Evolutionary conservation across 2,113 vertebrate species (phyloP).

Genomic region (Brachypteracias leptosomus): DNA sequence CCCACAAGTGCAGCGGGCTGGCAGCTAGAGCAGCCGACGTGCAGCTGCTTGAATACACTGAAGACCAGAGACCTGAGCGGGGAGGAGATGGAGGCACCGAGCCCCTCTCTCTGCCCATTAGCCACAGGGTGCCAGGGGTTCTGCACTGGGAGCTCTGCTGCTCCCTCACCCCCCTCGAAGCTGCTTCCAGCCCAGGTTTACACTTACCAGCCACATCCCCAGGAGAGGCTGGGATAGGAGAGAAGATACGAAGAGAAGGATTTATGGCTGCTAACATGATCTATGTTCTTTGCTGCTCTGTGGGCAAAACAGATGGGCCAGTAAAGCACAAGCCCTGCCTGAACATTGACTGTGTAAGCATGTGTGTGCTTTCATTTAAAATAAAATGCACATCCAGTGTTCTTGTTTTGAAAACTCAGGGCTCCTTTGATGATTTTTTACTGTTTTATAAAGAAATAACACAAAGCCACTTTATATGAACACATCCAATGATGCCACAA

Average conservation of each 20-base stretch:
- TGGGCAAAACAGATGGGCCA: background rate
- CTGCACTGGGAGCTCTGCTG: rapidly evolving
- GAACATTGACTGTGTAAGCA: background rate
- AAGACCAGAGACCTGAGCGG: rapidly evolving
- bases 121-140: too few relatives aligned
- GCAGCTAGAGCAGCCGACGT: rapidly evolving
- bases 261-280: background rate
- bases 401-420: background rate
- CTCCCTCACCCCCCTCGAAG: background rate
- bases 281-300: background rate
- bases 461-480: background rate
- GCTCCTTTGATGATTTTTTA: background rate
- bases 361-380: background rate
- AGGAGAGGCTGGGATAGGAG: rapidly evolving
- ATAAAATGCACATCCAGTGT: background rate
- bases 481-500: background rate
- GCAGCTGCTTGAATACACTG: rapidly evolving
- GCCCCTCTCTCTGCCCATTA: rapidly evolving
- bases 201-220: background rate
- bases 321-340: background rate
- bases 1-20: background rate
- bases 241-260: background rate
- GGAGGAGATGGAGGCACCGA: rapidly evolving
- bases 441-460: background rate
- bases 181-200: background rate